Base-by-base conservation (phyloP, 2,888 invertebrate genomes). In the Nomada ruficornis region DNA sequence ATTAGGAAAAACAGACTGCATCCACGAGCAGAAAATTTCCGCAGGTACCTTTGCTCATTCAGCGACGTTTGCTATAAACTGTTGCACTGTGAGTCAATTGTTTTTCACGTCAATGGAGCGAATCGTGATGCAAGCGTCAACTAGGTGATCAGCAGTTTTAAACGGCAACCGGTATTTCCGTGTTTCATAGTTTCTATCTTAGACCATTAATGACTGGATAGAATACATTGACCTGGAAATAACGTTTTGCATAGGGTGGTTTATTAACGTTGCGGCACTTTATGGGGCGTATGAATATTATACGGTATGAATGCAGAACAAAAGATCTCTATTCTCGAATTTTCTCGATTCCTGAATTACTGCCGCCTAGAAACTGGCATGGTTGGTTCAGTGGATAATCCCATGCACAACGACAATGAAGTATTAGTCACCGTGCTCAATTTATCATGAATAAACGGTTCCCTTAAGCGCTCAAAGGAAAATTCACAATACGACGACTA, bases 381-480 rank as follows among this genome's bases (percentile, higher is more conserved):
- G 47, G 9, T 18, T 11, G 50, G 26, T 64, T 18, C 26, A 29
- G 1, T 1, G 20, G n/a, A 29, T 36, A n/a, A 52, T 52, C 36
- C n/a, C 65, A 65, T 0, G 52, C 26, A 52, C n/a, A 52, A 11
- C 9, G 29, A 52, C 52, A 36, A 36, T 36, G 36, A 52, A n/a
- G 50, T 64, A 50, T 47, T 50, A 60, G n/a, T 65, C 47, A 65
- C 26, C 15, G n/a, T 65, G 47, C 50, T 65, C 47, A 29, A 23
- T 18, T 13, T 29, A 26, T 52, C 26, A 10, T 1, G 26, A 5
- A 26, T 29, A n/a, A 29, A 65, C 29, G 18, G 50, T 50, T 47
- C 47, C 36, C 36, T 36, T 36, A 36, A 7, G 36, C 36, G 1
- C 36, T 36, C 36, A 36, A 36, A 36, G 36, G 36, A 36, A 36